phyloP scores from a whole-genome alignment of 2,797 vertebrate species.

The Platyrinchus mystaceus region DNA sequence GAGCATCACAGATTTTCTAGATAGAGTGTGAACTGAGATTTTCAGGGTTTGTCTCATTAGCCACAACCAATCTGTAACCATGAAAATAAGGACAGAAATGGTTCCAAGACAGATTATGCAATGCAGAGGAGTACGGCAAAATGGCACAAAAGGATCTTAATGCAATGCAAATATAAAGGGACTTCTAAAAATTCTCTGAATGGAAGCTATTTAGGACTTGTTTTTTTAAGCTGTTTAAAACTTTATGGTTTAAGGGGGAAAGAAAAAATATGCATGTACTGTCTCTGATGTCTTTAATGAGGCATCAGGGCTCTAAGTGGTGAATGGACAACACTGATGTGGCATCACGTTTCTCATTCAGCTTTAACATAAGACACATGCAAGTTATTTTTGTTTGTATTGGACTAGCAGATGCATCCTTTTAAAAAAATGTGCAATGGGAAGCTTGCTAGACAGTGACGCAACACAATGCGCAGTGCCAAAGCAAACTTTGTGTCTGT shows the following conservation, averaged over 20 bases:
- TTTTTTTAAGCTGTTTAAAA: background rate
- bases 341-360: background rate
- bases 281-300: background rate
- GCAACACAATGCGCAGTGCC: background rate
- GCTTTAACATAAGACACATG: constrained; percentile 44
- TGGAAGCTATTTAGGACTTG: background rate
- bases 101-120: background rate
- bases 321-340: background rate
- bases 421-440: constrained; percentile 18
- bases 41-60: background rate
- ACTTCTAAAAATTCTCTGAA: background rate
- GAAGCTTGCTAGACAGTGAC: constrained; percentile 62
- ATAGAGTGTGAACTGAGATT: background rate
- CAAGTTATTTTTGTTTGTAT: constrained; percentile 36
- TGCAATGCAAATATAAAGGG: background rate
- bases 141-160: background rate
- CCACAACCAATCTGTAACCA: background rate
- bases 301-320: background rate
- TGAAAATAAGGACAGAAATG: background rate
- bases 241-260: background rate
- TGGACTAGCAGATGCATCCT: constrained; percentile 28
- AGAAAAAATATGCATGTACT: background rate
- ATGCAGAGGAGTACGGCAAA: background rate
- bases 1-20: background rate
- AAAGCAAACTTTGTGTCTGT: constrained; percentile 55